Base-by-base conservation (phyloP, 1,140 invertebrate genomes). In the Fopius arisanus region DNA sequence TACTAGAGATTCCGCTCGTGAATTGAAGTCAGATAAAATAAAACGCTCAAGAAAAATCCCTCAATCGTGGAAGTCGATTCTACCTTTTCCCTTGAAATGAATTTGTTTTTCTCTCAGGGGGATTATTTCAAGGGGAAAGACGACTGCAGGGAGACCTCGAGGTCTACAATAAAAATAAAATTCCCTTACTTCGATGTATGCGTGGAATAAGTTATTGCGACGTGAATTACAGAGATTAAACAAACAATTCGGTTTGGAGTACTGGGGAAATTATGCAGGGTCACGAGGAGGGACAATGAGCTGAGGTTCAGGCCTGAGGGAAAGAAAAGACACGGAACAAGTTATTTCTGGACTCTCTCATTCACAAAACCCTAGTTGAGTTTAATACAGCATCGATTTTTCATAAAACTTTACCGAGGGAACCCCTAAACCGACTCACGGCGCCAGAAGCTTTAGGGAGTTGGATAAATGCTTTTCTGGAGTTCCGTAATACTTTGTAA, bases 311-410 rank as follows among this genome's bases (percentile, higher is more conserved):
- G 19, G 2, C 43, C 5, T 19, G n/a, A 51, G 43, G 19, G 19
- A 51, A 51, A n/a, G n/a, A n/a, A 19, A 19, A 14, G n/a, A 51
- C 14, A 51, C 19, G 19, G 6, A 51, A 21, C 14, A 51, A 51
- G 43, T 51, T 51, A 51, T 51, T 7, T 19, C 19, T 51, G 19
- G 1, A 9, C 14, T 19, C 14, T 23, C 12, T n/a, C 2, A 12
- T 68, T 28, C 23, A 16, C 40, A 9, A 23, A n/a, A 51, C 68
- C 48, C 68, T 54, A 10, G 10, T 40, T 10, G 67, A 72, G 78
- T 67, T 78, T 79, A 75, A 78, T 80, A 80, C 78, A 74, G 75
- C 75, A 80, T 80, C 77, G 79, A 80, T 79, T 80, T 80, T 78
- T 75, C 77, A 79, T 79, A 80, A 80, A 80, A 76, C 75, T 77